Evolutionary conservation across 2,113 vertebrate genomes (phyloP).

Genomic region (Zosterops japonicus): DNA sequence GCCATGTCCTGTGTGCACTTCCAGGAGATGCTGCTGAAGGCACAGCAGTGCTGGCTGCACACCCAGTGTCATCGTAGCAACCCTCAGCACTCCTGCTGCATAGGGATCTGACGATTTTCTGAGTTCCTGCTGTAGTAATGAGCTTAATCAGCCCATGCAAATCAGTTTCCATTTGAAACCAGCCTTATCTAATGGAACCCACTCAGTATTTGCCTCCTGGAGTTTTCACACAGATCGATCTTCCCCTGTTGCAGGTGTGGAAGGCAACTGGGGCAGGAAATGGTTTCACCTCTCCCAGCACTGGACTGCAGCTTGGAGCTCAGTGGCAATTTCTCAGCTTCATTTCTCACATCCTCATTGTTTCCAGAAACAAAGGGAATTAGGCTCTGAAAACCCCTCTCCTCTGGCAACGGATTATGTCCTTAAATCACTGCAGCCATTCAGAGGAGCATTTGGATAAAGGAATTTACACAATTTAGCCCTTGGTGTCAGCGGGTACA

Average conservation of each 20-base stretch:
- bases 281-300: neutral
- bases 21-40: neutral
- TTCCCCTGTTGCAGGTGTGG: neutral
- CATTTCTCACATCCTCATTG: neutral
- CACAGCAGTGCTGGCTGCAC: neutral
- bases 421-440: neutral
- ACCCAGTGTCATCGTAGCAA: neutral
- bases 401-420: neutral
- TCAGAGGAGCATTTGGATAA: neutral
- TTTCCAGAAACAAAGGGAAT: slow-evolving; percentile 10
- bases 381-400: neutral
- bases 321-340: neutral
- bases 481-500: neutral
- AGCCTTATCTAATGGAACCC: slow-evolving; percentile 24
- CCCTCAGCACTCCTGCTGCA: neutral
- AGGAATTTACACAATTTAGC: neutral
- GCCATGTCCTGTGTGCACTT: fast-evolving
- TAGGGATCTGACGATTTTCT: neutral
- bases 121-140: slow-evolving; percentile 21
- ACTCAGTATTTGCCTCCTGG: neutral
- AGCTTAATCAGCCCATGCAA: slow-evolving; percentile 55
- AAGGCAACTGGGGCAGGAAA: neutral
- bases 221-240: slow-evolving; percentile 7
- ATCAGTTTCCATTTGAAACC: slow-evolving; percentile 46
- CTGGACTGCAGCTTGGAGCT: neutral